phyloP scores from a whole-genome alignment of 1,140 invertebrate genomes.

The Luehdorfia chinensis region DNA sequence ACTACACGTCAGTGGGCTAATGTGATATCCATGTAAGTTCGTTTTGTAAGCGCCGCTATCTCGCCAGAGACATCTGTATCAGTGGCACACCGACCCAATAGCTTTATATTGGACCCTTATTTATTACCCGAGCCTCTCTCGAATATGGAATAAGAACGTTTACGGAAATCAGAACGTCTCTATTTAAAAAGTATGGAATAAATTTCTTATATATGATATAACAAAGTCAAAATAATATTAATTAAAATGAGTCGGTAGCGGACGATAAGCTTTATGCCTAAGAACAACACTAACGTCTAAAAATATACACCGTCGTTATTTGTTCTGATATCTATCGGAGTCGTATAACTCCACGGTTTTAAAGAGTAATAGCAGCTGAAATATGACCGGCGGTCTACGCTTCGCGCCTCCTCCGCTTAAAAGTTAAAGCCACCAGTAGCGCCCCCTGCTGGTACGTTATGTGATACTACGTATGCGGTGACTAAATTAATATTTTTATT shows the following conservation, averaged over 20 bases:
- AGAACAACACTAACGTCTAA: constrained; percentile 3
- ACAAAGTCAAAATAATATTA: constrained; percentile 9
- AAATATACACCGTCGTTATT: constrained; percentile 33
- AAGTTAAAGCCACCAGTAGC: constrained; percentile 57
- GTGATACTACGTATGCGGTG: constrained; percentile 51
- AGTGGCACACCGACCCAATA: constrained; percentile 64
- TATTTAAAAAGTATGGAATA: constrained; percentile 19
- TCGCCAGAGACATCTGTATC: constrained; percentile 64
- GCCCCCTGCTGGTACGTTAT: constrained; percentile 53
- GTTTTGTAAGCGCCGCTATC: constrained; percentile 66
- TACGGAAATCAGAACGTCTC: constrained; percentile 37
- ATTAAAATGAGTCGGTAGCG: too few species aligned
- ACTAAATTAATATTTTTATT: constrained; percentile 56
- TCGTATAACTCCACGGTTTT: constrained; percentile 53
- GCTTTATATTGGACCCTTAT: constrained; percentile 64
- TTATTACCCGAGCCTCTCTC: constrained; percentile 57
- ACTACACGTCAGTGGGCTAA: constrained; percentile 53
- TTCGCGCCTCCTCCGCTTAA: constrained; percentile 39
- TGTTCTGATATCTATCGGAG: constrained; percentile 58
- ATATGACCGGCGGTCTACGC: constrained; percentile 41
- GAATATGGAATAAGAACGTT: constrained; percentile 56
- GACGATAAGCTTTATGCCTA: too few species aligned
- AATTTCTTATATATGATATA: too few species aligned
- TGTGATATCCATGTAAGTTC: constrained; percentile 69
- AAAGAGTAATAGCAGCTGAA: constrained; percentile 61